Evolutionary conservation across 2,113 vertebrate genomes (phyloP).

Genomic region (Mus spicilegus): DNA sequence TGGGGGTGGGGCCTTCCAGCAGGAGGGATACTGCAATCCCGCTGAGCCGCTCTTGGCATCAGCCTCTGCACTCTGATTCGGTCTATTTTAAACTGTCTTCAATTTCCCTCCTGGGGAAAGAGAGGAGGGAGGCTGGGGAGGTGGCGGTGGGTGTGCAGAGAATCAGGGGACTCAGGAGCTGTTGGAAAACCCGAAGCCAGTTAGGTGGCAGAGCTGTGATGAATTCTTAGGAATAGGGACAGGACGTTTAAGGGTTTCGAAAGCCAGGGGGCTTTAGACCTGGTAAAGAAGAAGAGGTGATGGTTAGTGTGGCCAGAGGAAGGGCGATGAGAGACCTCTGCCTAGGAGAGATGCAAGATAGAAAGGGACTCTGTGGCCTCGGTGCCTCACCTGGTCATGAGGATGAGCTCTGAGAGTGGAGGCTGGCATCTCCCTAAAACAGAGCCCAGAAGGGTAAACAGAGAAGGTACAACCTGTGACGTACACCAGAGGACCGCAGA

Average conservation of each 20-base stretch:
- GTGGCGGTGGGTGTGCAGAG: background rate
- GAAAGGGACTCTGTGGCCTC: background rate
- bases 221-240: background rate
- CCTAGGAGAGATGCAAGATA: background rate
- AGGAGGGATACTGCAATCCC: slow-evolving; percentile 16
- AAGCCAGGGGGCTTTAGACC: background rate
- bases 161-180: background rate
- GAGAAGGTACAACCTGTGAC: no score
- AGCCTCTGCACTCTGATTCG: slow-evolving; percentile 58
- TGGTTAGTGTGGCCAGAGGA: background rate
- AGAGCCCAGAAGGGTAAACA: background rate
- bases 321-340: background rate
- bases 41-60: background rate
- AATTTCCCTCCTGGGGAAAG: slow-evolving; percentile 56
- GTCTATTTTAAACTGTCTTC: slow-evolving; percentile 66
- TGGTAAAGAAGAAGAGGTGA: background rate
- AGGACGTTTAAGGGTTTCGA: background rate
- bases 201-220: background rate
- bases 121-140: background rate
- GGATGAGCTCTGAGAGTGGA: background rate
- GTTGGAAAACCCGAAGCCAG: background rate
- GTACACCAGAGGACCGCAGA: background rate
- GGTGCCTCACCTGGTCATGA: no score
- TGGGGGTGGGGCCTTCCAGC: slow-evolving; percentile 24
- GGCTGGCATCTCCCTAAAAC: background rate